Evolutionary conservation across 2,113 vertebrate genomes (phyloP), one percentile per base, ranked within the genome.

Genomic region (Brachyistius frenatus): DNA sequence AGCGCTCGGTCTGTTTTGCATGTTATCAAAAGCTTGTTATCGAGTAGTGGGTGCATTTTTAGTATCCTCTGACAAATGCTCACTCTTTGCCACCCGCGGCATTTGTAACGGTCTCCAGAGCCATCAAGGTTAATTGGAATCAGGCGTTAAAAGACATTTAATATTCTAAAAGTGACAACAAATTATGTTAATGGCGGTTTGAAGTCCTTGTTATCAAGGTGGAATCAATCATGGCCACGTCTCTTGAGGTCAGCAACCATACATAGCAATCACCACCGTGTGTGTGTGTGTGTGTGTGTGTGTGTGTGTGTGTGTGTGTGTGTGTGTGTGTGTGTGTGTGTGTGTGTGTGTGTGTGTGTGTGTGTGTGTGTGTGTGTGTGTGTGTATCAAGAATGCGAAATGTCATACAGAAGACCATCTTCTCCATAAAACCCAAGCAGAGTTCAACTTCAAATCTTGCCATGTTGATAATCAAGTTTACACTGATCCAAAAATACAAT

Each of bases 101-200:
- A 89, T 90, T 92, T 89, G 65, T 76, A 70, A 53, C 23, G 1
- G 65, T 81, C 88, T 85, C 76, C 55, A 3, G 80, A 83, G 86
- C 66, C 85, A 81, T 85, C 72, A 81, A 89, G 91, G 91, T 92
- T 93, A 91, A 93, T 93, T 92, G 84, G 89, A 89, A 81, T 89
- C 79, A 84, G 78, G 83, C 72, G 47, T 86, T 88, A 89, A 91
- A 87, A 90, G 90, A 85, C 70, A 77, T 76, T 86, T 80, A 89
- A 81, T 89, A 89, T 87, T 88, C 84, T 52, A 89, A 89, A 91
- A 89, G 88, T 90, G 89, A 91, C 89, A 91, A 86, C 88, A 87
- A 83, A 90, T 91, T 92, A 92, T 92, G 93, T 89, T 91, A 93
- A 93, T 93, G 72, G 76, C 55, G 66, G 73, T 88, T 81, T 90